Evolutionary conservation across 1,140 invertebrate species (phyloP).

Genomic region (Zaprionus lachaisei): DNA sequence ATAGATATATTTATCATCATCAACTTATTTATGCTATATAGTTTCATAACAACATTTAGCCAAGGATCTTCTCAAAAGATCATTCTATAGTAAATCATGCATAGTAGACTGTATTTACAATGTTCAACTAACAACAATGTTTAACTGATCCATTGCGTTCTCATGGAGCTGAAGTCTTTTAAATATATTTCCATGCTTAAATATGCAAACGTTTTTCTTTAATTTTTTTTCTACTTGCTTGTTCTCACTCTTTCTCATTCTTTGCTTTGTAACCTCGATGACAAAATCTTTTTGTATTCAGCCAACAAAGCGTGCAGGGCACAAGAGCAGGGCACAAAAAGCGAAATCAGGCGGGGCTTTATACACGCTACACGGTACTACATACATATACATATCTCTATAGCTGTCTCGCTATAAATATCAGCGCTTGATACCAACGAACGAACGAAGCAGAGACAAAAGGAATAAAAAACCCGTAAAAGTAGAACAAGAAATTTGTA

Average conservation of each 20-base stretch:
- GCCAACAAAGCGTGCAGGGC: constrained; percentile 42
- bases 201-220: constrained; percentile 1
- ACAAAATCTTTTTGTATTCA: constrained; percentile 3
- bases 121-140: not conserved
- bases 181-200: not conserved
- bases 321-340: constrained; percentile 18
- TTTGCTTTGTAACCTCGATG: constrained; percentile 1
- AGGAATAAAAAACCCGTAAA: constrained; percentile 17
- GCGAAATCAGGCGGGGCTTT: constrained; percentile 21
- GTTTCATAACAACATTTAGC: too few relatives aligned
- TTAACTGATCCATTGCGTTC: not conserved
- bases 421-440: constrained; percentile 19
- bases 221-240: not conserved
- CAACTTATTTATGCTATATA: too few relatives aligned
- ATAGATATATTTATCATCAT: too few relatives aligned
- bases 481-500: constrained; percentile 52
- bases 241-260: not conserved
- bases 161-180: not conserved
- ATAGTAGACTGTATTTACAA: too few relatives aligned
- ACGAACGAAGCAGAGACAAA: constrained; percentile 15
- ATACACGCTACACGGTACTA: constrained; percentile 15
- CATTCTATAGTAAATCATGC: too few relatives aligned
- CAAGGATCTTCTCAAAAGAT: too few relatives aligned
- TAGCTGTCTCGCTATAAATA: constrained; percentile 47
- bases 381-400: not conserved